Base-by-base conservation (phyloP, 2,888 invertebrate species). In the Siphonodentalium dalli region DNA sequence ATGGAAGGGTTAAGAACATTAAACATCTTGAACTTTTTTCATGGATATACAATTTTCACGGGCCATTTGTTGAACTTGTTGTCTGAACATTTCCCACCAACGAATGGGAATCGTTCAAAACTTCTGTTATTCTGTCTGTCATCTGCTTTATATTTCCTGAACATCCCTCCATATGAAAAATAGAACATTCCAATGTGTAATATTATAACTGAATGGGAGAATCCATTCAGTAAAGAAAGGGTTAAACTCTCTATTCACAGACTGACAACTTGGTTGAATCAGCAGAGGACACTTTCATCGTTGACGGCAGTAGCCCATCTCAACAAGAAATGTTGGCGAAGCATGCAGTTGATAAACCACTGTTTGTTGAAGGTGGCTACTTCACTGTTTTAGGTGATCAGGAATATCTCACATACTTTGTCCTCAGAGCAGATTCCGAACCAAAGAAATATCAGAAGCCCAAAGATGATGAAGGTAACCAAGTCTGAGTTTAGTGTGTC, bases 241-340 rank as follows among this genome's bases (percentile, higher is more conserved):
- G n/a, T 8, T 48, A 4, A 29, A 42, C 20, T 21, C 28, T 33
- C 26, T 38, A 26, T 41, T 58, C 42, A 34, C 81, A 89, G 86
- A 87, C 89, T 65, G 83, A 85, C 71, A 88, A 90, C 66, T 85
- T 93, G 47, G 85, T 87, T 66, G 89, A 90, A 0, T 48, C 65
- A n/a, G 74, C 90, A 34, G 94, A 95, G 72, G 87, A 92, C 68
- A 96, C 95, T 0, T 97, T 95, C 92, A 88, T 97, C 63, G 90
- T 93, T 0, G 92, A 91, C 77, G 91, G 89, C 0, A 93, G 93
- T 79, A 91, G 92, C 81, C 86, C 86, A 8, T 83, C 83, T 0
- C 97, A 97, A 77, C 85, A 86, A 66, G 81, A 87, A 39, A 82
- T 97, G 7, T 76, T 96, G 13, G 79, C 83, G 0, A 84, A 87